Evolutionary conservation across 2,888 invertebrate species (phyloP).

Genomic region (Ochropleura leucogaster): DNA sequence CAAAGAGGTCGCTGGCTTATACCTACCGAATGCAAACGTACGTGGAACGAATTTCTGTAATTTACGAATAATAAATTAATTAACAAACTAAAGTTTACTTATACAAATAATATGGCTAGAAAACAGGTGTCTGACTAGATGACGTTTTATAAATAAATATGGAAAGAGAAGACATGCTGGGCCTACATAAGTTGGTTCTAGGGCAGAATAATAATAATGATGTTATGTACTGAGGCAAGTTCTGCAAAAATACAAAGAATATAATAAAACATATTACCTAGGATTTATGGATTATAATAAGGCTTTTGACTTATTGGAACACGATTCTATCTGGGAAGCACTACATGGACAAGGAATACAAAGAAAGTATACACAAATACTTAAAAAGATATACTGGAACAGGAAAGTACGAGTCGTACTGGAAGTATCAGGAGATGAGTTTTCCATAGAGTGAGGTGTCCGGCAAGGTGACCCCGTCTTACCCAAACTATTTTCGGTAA

Average conservation of each 20-base stretch:
- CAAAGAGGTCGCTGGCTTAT: constrained; percentile 43
- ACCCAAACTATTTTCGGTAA: background rate
- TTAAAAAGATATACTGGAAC: background rate
- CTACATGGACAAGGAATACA: no score
- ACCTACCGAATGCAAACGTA: background rate
- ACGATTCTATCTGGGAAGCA: no score
- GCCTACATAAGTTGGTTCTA: no score
- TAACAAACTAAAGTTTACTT: background rate
- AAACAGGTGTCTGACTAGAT: no score
- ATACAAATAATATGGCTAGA: background rate
- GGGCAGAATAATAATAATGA: no score
- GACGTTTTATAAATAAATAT: no score
- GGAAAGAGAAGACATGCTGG: no score
- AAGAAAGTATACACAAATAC: background rate
- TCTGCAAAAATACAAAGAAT: no score
- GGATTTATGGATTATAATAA: no score
- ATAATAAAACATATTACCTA: no score
- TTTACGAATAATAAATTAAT: background rate
- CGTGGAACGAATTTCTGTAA: background rate
- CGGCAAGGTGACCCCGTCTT: background rate
- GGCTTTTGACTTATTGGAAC: no score
- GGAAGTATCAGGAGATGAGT: background rate
- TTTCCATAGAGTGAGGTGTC: background rate
- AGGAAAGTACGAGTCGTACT: background rate
- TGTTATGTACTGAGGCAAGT: no score